A percentile compares a stretch with the other conserved stretches of the same genome.
Conservation (phyloP, 2,888 invertebrate species). For the Harpalus rubripes region DNA sequence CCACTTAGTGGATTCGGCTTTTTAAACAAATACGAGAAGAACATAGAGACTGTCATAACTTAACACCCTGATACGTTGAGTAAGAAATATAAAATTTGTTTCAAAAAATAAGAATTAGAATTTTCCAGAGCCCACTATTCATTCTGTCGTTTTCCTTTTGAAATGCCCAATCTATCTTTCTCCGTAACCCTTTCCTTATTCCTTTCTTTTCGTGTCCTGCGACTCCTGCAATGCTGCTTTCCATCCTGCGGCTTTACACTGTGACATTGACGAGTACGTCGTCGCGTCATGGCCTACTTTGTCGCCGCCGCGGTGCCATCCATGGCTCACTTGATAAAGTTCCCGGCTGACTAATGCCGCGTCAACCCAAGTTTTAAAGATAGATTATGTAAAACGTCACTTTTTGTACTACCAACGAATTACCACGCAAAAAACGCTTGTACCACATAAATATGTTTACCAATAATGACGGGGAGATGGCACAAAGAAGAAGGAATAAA, state of each 20-base stretch:
- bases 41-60: too few species aligned
- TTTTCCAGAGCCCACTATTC: too few species aligned
- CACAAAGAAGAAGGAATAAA: too few species aligned
- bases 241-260: conserved; percentile 9
- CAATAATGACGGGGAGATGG: neutral
- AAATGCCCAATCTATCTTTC: too few species aligned
- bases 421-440: neutral
- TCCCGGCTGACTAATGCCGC: conserved; percentile 28
- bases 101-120: too few species aligned
- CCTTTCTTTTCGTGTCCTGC: too few species aligned
- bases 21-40: too few species aligned
- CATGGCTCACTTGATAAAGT: conserved; percentile 42
- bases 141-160: too few species aligned
- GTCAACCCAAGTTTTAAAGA: conserved; percentile 48
- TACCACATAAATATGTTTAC: neutral
- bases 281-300: conserved; percentile 31
- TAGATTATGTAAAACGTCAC: conserved; percentile 49
- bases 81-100: too few species aligned
- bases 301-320: neutral
- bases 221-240: neutral
- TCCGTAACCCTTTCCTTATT: too few species aligned
- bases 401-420: conserved; percentile 16
- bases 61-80: too few species aligned
- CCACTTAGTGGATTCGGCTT: too few species aligned
- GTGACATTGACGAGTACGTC: conserved; percentile 30